Conservation (phyloP, 2,797 vertebrate species). For the Sebastes hubbsi region DNA sequence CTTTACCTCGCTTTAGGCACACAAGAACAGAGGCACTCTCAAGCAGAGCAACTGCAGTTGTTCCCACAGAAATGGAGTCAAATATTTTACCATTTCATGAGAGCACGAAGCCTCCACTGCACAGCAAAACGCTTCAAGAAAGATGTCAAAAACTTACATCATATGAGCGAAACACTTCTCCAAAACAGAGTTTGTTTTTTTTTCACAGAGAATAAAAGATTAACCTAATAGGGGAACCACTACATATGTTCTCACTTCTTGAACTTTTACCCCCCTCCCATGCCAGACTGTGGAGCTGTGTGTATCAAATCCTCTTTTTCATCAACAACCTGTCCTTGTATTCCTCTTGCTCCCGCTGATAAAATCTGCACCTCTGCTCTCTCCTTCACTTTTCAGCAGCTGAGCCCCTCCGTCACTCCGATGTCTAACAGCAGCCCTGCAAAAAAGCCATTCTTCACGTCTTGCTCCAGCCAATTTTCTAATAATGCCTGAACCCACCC, state of each 20-base stretch:
- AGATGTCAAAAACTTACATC: constrained; percentile 53
- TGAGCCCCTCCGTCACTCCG: neutral
- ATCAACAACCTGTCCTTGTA: constrained; percentile 15
- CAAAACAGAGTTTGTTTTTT: constrained; percentile 3
- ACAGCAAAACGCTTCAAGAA: neutral
- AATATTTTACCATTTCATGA: constrained; percentile 29
- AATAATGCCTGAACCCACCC: neutral
- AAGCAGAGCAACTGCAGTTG: neutral
- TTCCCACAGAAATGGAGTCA: constrained; percentile 7
- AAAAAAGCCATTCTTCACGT: constrained; percentile 12
- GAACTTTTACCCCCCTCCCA: constrained; percentile 4
- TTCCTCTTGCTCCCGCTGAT: constrained; percentile 2
- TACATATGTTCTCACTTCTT: neutral
- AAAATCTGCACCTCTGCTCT: constrained; percentile 10
- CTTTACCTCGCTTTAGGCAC: neutral
- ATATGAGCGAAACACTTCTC: constrained; percentile 12
- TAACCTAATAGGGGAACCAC: neutral
- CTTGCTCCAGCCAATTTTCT: constrained; percentile 9
- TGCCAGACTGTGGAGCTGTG: neutral
- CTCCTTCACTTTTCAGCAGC: neutral
- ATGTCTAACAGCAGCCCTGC: constrained; percentile 4
- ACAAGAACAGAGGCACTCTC: neutral
- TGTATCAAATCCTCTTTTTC: neutral
- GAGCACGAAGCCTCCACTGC: neutral
- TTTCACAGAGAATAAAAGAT: constrained; percentile 36